Base-by-base conservation (phyloP, 2,888 invertebrate species). In the Tineola bisselliella region DNA sequence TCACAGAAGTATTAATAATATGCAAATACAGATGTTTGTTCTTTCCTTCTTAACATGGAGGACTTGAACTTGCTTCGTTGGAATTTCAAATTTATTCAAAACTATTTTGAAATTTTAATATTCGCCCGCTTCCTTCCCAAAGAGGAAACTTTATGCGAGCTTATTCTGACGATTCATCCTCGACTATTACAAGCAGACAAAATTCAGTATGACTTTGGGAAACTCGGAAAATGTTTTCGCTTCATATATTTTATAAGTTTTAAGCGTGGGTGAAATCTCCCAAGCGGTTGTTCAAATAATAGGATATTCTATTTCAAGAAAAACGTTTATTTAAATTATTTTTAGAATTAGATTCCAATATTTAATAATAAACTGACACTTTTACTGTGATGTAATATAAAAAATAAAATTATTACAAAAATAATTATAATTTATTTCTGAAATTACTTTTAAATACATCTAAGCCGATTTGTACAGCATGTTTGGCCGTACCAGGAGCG, bases 401-500 rank as follows among this genome's bases (percentile, higher is more conserved):
- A 38, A 38, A 38, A 6, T 6, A 6, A 2, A 38, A 38, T 38
- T 38, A 38, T 10, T 38, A n/a, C n/a, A 25, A 1, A 38, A 38
- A 38, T 48, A 8, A 13, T 48, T 77, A 84, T 60, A 87, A 67
- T 67, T 82, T 84, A 66, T 76, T 76, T 65, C 65, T 75, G 10
- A 69, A 25, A 63, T 73, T 81, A 43, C 72, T 61, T 61, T 67
- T 76, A 13, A 89, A 66, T 31, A 90, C 70, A 65, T 94, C 90
- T 59, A 88, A 81, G 0, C 92, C 91, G 15, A 94, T 79, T 60
- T 89, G 73, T 0, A 94, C 91, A 0, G 96, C 95, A 69, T 95
- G 88, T 62, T 90, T 84, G 0, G 94, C 91, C 0, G 96, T 96
- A 8, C 97, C 97, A 30, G 97, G 97, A 5, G 95, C 93, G 43